A percentile compares a stretch with the other conserved stretches of the same genome.
phyloP scores from a whole-genome alignment of 2,888 invertebrate species.

The Hirtodrosophila confusa region DNA sequence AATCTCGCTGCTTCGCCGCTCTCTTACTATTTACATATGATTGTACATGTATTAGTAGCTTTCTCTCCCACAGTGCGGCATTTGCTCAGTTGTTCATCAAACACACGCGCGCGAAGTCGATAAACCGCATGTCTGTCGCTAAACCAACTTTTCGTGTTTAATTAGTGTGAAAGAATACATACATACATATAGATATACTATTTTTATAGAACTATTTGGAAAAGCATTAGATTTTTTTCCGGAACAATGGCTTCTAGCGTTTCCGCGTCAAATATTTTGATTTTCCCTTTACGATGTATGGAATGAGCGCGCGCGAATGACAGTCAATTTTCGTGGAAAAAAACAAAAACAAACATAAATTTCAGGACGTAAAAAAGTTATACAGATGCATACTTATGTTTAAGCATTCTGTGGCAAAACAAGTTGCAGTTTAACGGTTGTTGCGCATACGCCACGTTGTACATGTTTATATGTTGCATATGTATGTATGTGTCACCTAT shows the following conservation, averaged over 20 bases:
- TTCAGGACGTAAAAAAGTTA: conserved; percentile 12
- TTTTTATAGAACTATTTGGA: conserved; percentile 27
- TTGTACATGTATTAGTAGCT: conserved; percentile 13
- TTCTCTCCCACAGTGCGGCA: conserved; percentile 36
- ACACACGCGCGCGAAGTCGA: conserved; percentile 37
- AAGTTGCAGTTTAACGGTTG: conserved; percentile 34
- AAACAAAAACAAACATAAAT: conserved; percentile 15
- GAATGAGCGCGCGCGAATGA: conserved; percentile 12
- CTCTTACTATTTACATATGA: conserved; percentile 13
- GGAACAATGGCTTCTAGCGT: conserved; percentile 22
- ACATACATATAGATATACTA: conserved; percentile 5
- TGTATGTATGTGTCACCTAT: not conserved
- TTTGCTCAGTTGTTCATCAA: conserved; percentile 60
- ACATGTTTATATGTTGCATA: conserved; percentile 1
- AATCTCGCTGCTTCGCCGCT: conserved; percentile 15
- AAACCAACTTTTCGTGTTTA: conserved; percentile 33
- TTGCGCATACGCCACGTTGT: conserved; percentile 45
- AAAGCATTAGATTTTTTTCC: conserved; percentile 13
- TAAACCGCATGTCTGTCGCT: conserved; percentile 25
- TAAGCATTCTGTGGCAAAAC: conserved; percentile 7
- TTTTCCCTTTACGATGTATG: conserved; percentile 8
- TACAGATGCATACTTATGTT: not conserved
- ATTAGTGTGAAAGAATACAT: conserved; percentile 34
- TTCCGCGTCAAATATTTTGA: conserved; percentile 5
- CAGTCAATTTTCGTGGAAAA: conserved; percentile 2